Conservation (phyloP, 2,113 vertebrate species). For the Todiramphus saurophagus region DNA sequence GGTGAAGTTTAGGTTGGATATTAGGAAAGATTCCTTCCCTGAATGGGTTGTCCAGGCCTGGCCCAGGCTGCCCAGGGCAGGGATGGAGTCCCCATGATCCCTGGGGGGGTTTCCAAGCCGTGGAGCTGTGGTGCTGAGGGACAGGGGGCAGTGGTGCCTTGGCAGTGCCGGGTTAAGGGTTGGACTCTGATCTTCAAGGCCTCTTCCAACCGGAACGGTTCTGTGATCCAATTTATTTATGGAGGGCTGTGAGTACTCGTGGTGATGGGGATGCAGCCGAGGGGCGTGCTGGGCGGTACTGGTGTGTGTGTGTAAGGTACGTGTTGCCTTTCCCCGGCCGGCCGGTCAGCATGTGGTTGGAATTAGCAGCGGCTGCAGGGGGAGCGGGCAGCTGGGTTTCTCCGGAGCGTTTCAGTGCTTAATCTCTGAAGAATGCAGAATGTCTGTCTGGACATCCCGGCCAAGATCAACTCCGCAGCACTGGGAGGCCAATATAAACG, state of each 20-base stretch:
- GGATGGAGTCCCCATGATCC: neutral
- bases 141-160: neutral
- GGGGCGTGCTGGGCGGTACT: neutral
- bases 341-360: slow-evolving; percentile 33
- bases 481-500: slow-evolving; percentile 51
- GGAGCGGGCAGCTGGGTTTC: slow-evolving; percentile 43
- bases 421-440: slow-evolving; percentile 49
- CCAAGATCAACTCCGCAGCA: slow-evolving; percentile 22
- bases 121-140: neutral
- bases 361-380: slow-evolving; percentile 34
- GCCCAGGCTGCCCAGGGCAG: neutral
- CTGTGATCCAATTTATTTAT: neutral
- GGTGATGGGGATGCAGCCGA: neutral
- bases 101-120: neutral
- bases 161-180: too few relatives aligned
- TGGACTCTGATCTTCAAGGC: neutral
- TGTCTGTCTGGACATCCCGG: slow-evolving; percentile 35
- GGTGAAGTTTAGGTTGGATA: too few relatives aligned
- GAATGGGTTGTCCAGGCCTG: too few relatives aligned
- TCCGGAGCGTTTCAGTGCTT: slow-evolving; percentile 43
- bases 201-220: too few relatives aligned
- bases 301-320: neutral
- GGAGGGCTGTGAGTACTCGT: fast-evolving
- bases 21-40: too few relatives aligned
- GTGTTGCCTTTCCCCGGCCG: neutral